A percentile compares a stretch with the other conserved stretches of the same genome.
These are phyloP conservation scores for Blastobasis adustella DNA, from an alignment of 2,888 invertebrate genomes.

Conservation along the genomic window DNA sequence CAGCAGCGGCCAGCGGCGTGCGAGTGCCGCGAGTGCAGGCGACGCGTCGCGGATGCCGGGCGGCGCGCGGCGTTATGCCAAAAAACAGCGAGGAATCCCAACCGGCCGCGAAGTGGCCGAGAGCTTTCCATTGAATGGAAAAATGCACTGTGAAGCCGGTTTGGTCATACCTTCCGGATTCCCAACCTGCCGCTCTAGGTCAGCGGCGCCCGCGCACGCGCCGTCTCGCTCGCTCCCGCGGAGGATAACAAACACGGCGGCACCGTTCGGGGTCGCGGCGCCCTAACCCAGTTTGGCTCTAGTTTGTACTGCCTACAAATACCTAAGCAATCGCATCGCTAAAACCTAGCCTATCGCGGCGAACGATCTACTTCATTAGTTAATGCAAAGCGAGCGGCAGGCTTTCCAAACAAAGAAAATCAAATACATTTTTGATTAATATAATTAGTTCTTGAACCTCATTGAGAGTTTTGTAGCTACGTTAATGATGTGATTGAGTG, in stretches of 20 bases:
- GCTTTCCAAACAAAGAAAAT: too few relatives aligned
- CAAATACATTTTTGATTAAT: too few relatives aligned
- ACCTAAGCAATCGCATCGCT: too few relatives aligned
- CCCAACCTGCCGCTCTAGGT: slow-evolving; percentile 73
- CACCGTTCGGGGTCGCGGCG: slow-evolving; percentile 69
- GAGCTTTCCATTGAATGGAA: slow-evolving; percentile 72
- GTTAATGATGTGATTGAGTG: too few relatives aligned
- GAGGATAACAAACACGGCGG: slow-evolving; percentile 43
- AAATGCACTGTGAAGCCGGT: slow-evolving; percentile 69
- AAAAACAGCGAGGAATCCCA: slow-evolving; percentile 34
- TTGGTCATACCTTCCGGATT: slow-evolving; percentile 70
- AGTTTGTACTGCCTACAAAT: slow-evolving; percentile 23
- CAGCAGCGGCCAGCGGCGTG: slow-evolving; percentile 21
- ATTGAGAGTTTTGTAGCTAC: too few relatives aligned
- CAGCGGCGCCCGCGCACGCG: slow-evolving; percentile 25
- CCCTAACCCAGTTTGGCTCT: slow-evolving; percentile 68
- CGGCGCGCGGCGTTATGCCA: slow-evolving; percentile 16
- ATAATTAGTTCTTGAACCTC: too few relatives aligned
- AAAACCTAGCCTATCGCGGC: too few relatives aligned
- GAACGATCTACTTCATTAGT: too few relatives aligned
- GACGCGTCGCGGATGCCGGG: slow-evolving; percentile 17
- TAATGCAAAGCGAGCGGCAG: too few relatives aligned
- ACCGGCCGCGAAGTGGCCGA: slow-evolving; percentile 44
- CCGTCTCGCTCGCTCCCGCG: slow-evolving; percentile 49
- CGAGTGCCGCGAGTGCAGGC: slow-evolving; percentile 31